These are phyloP conservation scores for Zosterops borbonicus DNA, from an alignment of 2,113 vertebrate species.

Conservation along the genomic window DNA sequence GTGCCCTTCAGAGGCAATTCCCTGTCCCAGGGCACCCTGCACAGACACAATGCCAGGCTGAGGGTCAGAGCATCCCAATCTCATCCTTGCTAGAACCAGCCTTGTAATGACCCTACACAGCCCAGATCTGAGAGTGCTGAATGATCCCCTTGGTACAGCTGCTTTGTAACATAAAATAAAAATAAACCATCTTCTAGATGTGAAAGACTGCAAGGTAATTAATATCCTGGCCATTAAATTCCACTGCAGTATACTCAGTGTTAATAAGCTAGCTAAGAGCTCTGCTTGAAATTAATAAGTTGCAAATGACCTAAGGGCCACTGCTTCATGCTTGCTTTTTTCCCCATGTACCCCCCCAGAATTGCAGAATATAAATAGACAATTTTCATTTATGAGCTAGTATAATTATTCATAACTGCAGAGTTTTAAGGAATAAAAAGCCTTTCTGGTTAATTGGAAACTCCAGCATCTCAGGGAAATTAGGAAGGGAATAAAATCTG, in stretches of 20 bases:
- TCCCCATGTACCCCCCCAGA: slow-evolving; percentile 11
- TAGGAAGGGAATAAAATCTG: background rate
- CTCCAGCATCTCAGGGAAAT: slow-evolving; percentile 26
- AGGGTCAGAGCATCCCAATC: background rate
- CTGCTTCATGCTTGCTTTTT: slow-evolving; percentile 42
- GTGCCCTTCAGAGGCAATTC: background rate
- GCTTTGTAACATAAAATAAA: background rate
- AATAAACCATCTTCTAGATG: background rate
- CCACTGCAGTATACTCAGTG: slow-evolving; percentile 16
- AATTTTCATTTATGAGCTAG: slow-evolving; percentile 71
- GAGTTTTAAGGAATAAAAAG: slow-evolving; percentile 56
- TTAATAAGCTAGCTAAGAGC: slow-evolving; percentile 67
- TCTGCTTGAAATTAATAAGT: slow-evolving; percentile 76
- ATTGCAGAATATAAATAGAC: slow-evolving; percentile 70
- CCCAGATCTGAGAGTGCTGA: background rate
- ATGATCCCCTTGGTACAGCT: background rate
- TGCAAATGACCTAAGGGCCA: slow-evolving; percentile 72
- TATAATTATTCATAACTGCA: slow-evolving; percentile 72
- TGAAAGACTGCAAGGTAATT: slow-evolving; percentile 62
- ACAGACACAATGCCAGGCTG: background rate
- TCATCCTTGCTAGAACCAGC: background rate
- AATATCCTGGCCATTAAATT: slow-evolving; percentile 62
- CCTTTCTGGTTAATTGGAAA: slow-evolving; percentile 69
- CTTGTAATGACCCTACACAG: background rate
- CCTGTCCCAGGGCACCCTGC: background rate